Evolutionary conservation across 2,113 vertebrate genomes (phyloP).

Genomic region (Globicephala melas): DNA sequence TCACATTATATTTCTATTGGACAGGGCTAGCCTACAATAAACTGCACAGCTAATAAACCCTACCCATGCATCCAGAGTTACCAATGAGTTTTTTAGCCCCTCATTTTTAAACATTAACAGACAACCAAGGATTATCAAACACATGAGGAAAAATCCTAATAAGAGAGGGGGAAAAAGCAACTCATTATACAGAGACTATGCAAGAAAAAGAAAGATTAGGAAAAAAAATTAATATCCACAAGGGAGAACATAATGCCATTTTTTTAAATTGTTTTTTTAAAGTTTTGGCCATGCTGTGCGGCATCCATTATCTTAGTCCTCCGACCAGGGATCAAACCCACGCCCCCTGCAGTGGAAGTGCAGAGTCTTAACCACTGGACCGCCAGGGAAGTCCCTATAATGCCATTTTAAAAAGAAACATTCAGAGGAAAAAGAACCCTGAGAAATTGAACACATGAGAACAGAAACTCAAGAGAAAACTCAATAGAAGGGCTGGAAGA

Average conservation of each 20-base stretch:
- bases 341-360: neutral
- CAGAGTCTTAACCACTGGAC: neutral
- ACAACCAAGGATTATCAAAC: neutral
- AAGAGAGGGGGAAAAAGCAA: neutral
- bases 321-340: neutral
- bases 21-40: neutral
- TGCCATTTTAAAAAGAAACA: slow-evolving; percentile 22
- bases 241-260: neutral
- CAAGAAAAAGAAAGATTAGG: neutral
- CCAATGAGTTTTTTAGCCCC: neutral
- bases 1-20: neutral
- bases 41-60: neutral
- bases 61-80: neutral
- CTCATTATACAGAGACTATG: neutral
- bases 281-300: neutral
- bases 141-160: neutral
- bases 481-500: neutral
- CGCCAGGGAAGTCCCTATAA: neutral
- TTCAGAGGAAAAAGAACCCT: neutral
- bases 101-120: slow-evolving; percentile 20
- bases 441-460: neutral
- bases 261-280: too few species aligned
- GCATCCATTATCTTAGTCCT: neutral
- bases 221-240: slow-evolving; percentile 14
- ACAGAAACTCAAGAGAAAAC: slow-evolving; percentile 28